Conservation (phyloP, 2,113 vertebrate species). For the Phoenicopterus ruber region DNA sequence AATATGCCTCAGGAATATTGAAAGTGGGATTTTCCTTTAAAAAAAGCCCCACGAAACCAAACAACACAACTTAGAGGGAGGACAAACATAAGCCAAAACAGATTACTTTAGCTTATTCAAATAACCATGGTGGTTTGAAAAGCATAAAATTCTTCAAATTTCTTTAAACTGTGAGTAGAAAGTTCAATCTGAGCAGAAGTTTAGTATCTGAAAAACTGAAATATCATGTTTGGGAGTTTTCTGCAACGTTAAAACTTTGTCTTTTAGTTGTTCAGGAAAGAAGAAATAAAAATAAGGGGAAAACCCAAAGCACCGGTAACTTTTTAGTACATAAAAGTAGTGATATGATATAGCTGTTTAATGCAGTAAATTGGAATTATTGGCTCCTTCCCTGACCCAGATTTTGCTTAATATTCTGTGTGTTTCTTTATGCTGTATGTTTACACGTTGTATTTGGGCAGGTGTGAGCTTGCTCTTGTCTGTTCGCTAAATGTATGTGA, state of each 20-base stretch:
- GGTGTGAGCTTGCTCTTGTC: slow-evolving; percentile 41
- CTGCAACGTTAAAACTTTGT: neutral
- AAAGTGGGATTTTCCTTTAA: neutral
- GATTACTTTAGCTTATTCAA: neutral
- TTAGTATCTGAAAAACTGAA: neutral
- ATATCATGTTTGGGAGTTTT: neutral
- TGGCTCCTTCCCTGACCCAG: neutral
- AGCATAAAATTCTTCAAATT: neutral
- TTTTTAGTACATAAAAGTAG: neutral
- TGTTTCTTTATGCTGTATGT: slow-evolving; percentile 16
- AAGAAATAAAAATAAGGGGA: neutral
- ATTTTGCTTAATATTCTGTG: slow-evolving; percentile 5
- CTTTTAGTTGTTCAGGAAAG: neutral
- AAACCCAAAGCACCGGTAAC: neutral
- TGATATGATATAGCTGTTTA: neutral
- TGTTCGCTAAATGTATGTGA: slow-evolving; percentile 2
- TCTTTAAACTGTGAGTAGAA: neutral
- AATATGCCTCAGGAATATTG: neutral
- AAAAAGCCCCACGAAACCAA: neutral
- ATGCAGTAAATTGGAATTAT: neutral
- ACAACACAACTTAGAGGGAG: neutral
- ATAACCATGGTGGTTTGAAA: neutral
- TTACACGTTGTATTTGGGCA: slow-evolving; percentile 36
- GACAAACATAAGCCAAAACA: neutral
- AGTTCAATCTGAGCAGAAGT: neutral